Evolutionary conservation across 2,888 invertebrate genomes (phyloP).

Genomic region (Tenthredo livida): DNA sequence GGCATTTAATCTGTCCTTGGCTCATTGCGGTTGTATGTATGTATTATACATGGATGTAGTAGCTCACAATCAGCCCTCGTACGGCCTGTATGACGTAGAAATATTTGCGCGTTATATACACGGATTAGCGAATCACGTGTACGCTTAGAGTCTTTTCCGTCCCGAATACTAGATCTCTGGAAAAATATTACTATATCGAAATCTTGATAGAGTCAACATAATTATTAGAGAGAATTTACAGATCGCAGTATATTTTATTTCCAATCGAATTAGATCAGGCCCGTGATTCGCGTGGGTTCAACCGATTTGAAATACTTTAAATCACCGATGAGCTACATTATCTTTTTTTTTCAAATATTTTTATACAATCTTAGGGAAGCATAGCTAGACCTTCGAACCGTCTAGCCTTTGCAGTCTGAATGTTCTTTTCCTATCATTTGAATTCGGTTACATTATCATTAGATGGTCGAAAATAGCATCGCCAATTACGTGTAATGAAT

Average conservation of each 20-base stretch:
- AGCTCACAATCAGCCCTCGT: conserved; percentile 8
- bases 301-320: neutral
- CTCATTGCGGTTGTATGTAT: neutral
- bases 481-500: neutral
- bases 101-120: neutral
- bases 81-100: neutral
- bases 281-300: neutral
- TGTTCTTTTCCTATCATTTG: no score
- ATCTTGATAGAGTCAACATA: neutral
- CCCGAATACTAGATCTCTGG: neutral
- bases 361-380: neutral
- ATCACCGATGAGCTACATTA: neutral
- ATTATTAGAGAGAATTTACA: neutral
- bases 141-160: neutral
- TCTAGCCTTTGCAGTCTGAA: no score
- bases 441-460: neutral
- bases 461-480: neutral
- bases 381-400: no score
- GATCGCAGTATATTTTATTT: neutral
- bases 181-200: neutral
- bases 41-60: neutral
- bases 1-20: conserved; percentile 40
- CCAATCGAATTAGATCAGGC: neutral
- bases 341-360: neutral
- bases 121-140: conserved; percentile 8